Base-by-base conservation (phyloP, 2,888 invertebrate species). In the Archips xylosteana region DNA sequence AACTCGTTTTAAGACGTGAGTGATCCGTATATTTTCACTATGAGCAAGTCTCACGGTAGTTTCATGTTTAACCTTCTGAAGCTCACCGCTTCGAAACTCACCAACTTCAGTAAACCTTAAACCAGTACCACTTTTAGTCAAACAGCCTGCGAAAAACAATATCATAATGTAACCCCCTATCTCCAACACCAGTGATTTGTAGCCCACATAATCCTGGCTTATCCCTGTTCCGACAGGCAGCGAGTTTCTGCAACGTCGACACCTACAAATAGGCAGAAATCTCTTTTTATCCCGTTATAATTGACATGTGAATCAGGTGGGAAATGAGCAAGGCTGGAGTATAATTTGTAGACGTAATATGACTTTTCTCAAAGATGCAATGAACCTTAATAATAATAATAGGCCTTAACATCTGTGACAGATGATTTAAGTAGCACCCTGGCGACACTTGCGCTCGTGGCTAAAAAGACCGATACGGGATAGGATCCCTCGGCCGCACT, bases 231-330 rank as follows among this genome's bases (percentile, higher is more conserved):
- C 47, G 34, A 34, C 70, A 39, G 54, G 42, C 49, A 51, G 49
- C n/a, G n/a, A 49, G 12, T 70, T 70, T 70, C 62, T 54, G 62
- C 62, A 54, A 42, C 69, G 15, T 42, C 64, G 54, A 12, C 61
- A 47, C 63, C 70, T 70, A 45, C 63, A 57, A 57, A 57, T 32
- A 51, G 45, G 70, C 70, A 45, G 57, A 57, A 57, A 57, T 32
- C 57, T 59, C 70, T 70, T 36, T 70, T 51, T 59, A 65, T 71
- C 71, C 60, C 39, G 59, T 71, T 71, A 65, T 71, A 71, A 71
- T 71, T 71, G 65, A 71, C 71, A 49, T 60, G 32, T 6, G 71
- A 47, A 63, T 59, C 57, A 59, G 59, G 47, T 32, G 59, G 10
- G 47, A 36, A 59, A 36, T 12, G 57, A 45, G 36, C 23, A 6